Evolutionary conservation across 2,888 invertebrate species (phyloP).

Genomic region (Eudemis profundana): DNA sequence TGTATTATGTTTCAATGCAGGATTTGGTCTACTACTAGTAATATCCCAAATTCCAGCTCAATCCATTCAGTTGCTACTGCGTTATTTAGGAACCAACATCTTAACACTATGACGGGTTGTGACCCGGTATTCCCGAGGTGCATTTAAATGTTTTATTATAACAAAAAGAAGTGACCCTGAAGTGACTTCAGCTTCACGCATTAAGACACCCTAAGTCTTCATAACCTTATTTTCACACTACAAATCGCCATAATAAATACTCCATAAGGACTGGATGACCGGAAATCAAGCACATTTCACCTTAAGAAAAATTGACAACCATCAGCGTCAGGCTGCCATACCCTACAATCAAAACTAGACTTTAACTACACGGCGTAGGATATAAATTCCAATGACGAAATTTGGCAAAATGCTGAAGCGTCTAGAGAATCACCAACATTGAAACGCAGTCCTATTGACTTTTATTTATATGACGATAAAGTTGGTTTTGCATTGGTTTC

Average conservation of each 20-base stretch:
- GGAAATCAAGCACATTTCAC: slow-evolving; percentile 62
- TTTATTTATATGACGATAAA: slow-evolving; percentile 36
- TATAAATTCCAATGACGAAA: slow-evolving; percentile 36
- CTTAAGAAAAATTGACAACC: slow-evolving; percentile 69
- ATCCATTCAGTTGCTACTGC: too few species aligned
- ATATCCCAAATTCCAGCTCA: too few species aligned
- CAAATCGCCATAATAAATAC: slow-evolving; percentile 57
- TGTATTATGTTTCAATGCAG: too few species aligned
- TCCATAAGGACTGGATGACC: slow-evolving; percentile 56
- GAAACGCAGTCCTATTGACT: slow-evolving; percentile 18
- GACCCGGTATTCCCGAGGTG: too few species aligned
- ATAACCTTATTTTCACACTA: slow-evolving; percentile 33
- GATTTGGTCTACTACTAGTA: too few species aligned
- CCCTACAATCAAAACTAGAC: slow-evolving; percentile 33
- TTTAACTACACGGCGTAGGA: slow-evolving; percentile 18
- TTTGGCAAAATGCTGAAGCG: slow-evolving; percentile 44
- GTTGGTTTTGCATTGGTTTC: slow-evolving; percentile 43
- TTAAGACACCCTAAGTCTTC: not conserved
- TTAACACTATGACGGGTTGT: too few species aligned
- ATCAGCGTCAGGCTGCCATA: slow-evolving; percentile 54
- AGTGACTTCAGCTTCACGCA: too few species aligned
- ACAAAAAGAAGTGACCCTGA: too few species aligned
- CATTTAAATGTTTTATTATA: too few species aligned
- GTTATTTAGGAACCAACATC: too few species aligned
- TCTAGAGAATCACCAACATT: slow-evolving; percentile 39